Conservation (phyloP, 92 coral and sea anemone species). For the Zoanthus solanderi region DNA sequence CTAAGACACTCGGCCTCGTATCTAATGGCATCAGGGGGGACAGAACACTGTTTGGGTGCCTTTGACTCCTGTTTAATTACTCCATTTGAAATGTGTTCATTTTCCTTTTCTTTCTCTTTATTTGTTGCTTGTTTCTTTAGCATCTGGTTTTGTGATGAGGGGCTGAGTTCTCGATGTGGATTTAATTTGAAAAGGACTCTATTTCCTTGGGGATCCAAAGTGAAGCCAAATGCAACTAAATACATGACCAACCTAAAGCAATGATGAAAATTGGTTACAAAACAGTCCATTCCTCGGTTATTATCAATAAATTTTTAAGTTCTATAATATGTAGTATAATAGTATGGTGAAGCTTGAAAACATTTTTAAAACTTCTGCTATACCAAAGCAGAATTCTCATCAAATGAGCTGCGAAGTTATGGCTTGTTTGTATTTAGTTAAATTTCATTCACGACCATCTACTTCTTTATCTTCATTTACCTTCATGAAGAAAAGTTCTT, state of each 20-base stretch:
- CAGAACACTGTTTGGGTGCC: constrained; percentile 71
- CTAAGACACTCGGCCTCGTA: constrained; percentile 96
- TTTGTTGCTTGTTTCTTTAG: constrained; percentile 22
- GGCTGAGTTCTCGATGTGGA: constrained; percentile 80
- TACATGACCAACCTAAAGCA: constrained; percentile 79
- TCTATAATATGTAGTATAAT: too few relatives aligned
- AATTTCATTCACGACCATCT: too few relatives aligned
- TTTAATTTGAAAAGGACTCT: constrained; percentile 90
- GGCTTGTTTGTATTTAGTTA: too few relatives aligned
- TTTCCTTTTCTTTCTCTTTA: constrained; percentile 37
- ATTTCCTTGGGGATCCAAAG: constrained; percentile 96
- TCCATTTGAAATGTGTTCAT: constrained; percentile 69
- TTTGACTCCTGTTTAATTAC: constrained; percentile 65
- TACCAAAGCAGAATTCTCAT: too few relatives aligned
- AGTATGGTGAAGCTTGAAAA: too few relatives aligned
- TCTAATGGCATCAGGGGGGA: constrained; percentile 96
- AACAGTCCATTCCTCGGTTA: too few relatives aligned
- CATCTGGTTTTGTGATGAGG: constrained; percentile 60
- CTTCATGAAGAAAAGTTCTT: too few relatives aligned
- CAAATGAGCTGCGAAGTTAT: too few relatives aligned
- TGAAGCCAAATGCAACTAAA: constrained; percentile 92
- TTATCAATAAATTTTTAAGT: too few relatives aligned
- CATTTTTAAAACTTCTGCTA: too few relatives aligned
- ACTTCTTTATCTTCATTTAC: too few relatives aligned
- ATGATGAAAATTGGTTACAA: too few relatives aligned